Conservation (phyloP, 2,888 invertebrate genomes). For the Drosophila fungiperda region DNA sequence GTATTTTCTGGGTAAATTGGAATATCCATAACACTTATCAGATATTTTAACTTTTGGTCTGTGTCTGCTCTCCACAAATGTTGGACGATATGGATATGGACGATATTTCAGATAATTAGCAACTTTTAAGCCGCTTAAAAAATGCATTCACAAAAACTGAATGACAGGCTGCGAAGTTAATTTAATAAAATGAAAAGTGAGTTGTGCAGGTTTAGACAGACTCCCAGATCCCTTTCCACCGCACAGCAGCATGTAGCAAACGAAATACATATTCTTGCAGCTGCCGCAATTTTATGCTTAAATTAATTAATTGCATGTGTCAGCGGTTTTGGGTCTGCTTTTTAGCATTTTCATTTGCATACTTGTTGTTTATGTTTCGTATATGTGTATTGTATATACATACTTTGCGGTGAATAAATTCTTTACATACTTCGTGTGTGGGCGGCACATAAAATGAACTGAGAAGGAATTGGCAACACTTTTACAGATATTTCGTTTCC, state of each 20-base stretch:
- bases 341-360: slow-evolving; percentile 58
- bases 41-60: not conserved
- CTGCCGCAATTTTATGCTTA: slow-evolving; percentile 58
- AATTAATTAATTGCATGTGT: slow-evolving; percentile 79
- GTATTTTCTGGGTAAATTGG: not conserved
- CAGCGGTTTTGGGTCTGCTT: slow-evolving; percentile 64
- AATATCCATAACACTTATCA: slow-evolving; percentile 11
- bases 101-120: slow-evolving; percentile 54
- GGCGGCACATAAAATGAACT: slow-evolving; percentile 4
- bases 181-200: slow-evolving; percentile 29
- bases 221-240: not conserved
- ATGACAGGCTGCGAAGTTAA: slow-evolving; percentile 18
- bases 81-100: slow-evolving; percentile 7
- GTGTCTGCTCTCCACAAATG: not conserved
- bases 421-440: slow-evolving; percentile 42
- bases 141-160: slow-evolving; percentile 25
- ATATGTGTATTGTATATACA: slow-evolving; percentile 8
- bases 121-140: slow-evolving; percentile 64
- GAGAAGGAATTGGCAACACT: slow-evolving; percentile 16
- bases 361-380: slow-evolving; percentile 38
- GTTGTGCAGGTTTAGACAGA: slow-evolving; percentile 1
- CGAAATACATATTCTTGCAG: slow-evolving; percentile 49
- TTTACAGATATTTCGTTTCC: not conserved
- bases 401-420: slow-evolving; percentile 48
- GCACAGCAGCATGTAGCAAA: not conserved